Evolutionary conservation across 2,888 invertebrate genomes (phyloP).

Genomic region (Bombylius discolor): DNA sequence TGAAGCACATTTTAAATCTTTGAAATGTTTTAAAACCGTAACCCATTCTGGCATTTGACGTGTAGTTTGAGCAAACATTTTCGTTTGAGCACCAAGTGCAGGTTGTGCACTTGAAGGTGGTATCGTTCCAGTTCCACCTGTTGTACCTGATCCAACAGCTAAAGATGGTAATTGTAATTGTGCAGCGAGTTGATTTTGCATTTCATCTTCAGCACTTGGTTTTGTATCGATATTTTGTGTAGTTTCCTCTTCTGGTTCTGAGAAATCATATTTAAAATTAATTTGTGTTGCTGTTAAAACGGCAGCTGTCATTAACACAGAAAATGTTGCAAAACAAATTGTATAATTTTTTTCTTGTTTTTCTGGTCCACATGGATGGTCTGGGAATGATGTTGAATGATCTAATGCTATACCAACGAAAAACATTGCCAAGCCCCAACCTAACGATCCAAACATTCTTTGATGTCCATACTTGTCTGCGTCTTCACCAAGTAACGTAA

Average conservation of each 20-base stretch:
- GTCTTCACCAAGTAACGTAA: conserved; percentile 78
- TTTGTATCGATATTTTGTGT: conserved; percentile 34
- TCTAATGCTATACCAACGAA: conserved; percentile 86
- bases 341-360: conserved; percentile 94
- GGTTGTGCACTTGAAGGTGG: conserved; percentile 32
- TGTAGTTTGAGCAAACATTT: conserved; percentile 84
- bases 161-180: conserved; percentile 71
- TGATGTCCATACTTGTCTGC: conserved; percentile 88
- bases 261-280: conserved; percentile 47
- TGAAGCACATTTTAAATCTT: conserved; percentile 77
- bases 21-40: conserved; percentile 78
- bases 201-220: conserved; percentile 55
- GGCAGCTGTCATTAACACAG: conserved; percentile 91
- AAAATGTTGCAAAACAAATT: conserved; percentile 95
- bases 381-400: conserved; percentile 89
- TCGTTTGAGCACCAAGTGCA: conserved; percentile 47
- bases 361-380: conserved; percentile 83
- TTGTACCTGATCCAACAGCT: conserved; percentile 36
- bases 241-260: conserved; percentile 36
- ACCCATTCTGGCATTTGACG: conserved; percentile 89
- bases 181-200: conserved; percentile 72
- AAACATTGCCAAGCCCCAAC: conserved; percentile 99
- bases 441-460: conserved; percentile 94
- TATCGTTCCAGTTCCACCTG: conserved; percentile 14
- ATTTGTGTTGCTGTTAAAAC: conserved; percentile 77